Evolutionary conservation across 53 echinoderm and acorn worm species (phyloP).

Genomic region (Holothuria leucospilota): DNA sequence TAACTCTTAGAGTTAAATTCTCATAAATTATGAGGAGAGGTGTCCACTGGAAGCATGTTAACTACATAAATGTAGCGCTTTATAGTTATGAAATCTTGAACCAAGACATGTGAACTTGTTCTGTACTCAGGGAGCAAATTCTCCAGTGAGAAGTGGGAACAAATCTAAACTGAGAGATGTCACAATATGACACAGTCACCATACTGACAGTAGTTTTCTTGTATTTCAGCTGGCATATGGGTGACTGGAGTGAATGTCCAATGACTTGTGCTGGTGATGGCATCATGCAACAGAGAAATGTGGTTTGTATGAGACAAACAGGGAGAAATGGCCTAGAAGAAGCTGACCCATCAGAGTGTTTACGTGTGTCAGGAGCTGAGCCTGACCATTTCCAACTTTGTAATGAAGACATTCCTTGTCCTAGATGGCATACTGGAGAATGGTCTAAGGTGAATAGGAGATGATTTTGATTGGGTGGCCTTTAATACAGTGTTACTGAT

Average conservation of each 20-base stretch:
- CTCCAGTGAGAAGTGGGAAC: too few species aligned
- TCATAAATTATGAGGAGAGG: too few species aligned
- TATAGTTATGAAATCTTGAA: too few species aligned
- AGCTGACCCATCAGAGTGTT: conserved; percentile 14
- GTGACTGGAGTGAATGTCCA: conserved; percentile 95
- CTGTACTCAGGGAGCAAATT: too few species aligned
- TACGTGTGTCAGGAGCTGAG: conserved; percentile 20
- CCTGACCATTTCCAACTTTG: conserved; percentile 56
- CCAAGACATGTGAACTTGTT: too few species aligned
- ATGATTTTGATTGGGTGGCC: too few species aligned
- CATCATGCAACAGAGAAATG: conserved; percentile 34
- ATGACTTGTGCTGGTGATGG: conserved; percentile 76
- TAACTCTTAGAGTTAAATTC: too few species aligned
- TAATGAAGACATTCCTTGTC: conserved; percentile 63
- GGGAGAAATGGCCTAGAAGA: conserved; percentile 1
- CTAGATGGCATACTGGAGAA: conserved; percentile 73
- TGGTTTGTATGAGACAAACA: conserved; percentile 32
- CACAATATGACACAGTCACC: too few species aligned
- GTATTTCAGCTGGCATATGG: conserved; percentile 73
- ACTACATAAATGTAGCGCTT: too few species aligned
- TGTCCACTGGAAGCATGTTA: too few species aligned
- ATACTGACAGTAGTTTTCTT: background rate
- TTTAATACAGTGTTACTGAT: too few species aligned
- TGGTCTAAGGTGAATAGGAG: conserved; percentile 77
- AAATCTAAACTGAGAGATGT: too few species aligned